Base-by-base conservation (phyloP, 1,140 invertebrate species). In the Heliothis virescens region DNA sequence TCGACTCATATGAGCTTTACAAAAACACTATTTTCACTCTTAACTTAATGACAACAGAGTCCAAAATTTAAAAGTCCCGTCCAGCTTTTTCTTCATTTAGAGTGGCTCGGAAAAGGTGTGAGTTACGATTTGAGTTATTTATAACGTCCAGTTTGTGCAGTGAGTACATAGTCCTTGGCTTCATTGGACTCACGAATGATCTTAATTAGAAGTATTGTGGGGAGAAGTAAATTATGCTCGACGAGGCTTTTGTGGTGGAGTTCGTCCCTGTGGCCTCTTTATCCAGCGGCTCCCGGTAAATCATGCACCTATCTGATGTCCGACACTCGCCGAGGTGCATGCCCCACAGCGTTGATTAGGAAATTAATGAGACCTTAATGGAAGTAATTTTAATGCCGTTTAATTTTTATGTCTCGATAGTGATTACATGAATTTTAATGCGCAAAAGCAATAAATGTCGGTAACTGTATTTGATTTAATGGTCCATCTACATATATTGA, bases 171-270 rank as follows among this genome's bases (percentile, higher is more conserved):
- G 87, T 90, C 85, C 84, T 87, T 85, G 75, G 87, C 86, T 88
- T 89, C 92, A 88, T 91, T 91, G 87, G 86, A 72, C 88, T 90
- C 90, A 92, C 90, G 90, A 92, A 93, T 92, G 90, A 92, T 94
- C 92, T 93, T 94, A 94, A 94, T 93, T 94, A 94, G 93, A 93
- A 91, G 90, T 90, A 93, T 94, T 93, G 93, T 93, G 85, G 87
- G 62, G 86, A 87, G 85, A 86, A 85, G 89, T 94, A 93, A 93
- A 92, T 94, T 92, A 93, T 92, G 85, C 78, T 79, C 80, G 82
- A 87, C 85, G 89, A 80, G 62, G 82, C 87, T 86, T 87, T 88
- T 87, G 86, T 89, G 74, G 75, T 69, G 77, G 59, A 80, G 82
- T 77, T 77, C 50, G 73, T 79, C 84, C 79, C 82, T 71, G 74